Percentiles rank a stretch among this genome's conserved stretches.
Evolutionary conservation across 2,113 vertebrate species (phyloP).

Genomic region (Oxyruncus cristatus): DNA sequence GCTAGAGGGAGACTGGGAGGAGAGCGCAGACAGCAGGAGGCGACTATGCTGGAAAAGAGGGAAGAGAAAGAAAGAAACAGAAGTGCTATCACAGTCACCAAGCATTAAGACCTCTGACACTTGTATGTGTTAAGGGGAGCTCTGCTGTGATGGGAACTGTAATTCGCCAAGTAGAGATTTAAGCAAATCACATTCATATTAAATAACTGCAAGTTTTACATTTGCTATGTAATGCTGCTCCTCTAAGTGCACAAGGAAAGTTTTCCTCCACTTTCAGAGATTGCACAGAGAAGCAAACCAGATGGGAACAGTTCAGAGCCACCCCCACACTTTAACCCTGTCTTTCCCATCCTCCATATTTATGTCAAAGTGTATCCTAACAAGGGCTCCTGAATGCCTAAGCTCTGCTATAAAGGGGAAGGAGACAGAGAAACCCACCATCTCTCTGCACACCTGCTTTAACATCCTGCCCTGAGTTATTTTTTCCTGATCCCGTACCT

Average conservation of each 20-base stretch:
- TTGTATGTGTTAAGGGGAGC: background rate
- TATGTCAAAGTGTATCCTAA: background rate
- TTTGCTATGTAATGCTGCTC: background rate
- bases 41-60: background rate
- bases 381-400: background rate
- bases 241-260: background rate
- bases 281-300: background rate
- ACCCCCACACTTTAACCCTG: conserved; percentile 23
- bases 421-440: background rate
- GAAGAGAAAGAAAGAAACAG: background rate
- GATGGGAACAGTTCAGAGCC: background rate
- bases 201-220: background rate
- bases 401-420: background rate
- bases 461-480: background rate
- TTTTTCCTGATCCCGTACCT: background rate
- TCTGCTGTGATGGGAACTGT: background rate
- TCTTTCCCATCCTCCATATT: background rate
- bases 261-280: conserved; percentile 27
- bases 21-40: background rate
- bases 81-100: background rate
- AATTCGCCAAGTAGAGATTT: background rate
- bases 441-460: background rate
- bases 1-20: background rate
- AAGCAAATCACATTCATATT: background rate
- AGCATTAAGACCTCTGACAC: background rate